phyloP scores from a whole-genome alignment of 30 jellyfish, hydroid and myxozoan species.

The Nemopilema nomurai region DNA sequence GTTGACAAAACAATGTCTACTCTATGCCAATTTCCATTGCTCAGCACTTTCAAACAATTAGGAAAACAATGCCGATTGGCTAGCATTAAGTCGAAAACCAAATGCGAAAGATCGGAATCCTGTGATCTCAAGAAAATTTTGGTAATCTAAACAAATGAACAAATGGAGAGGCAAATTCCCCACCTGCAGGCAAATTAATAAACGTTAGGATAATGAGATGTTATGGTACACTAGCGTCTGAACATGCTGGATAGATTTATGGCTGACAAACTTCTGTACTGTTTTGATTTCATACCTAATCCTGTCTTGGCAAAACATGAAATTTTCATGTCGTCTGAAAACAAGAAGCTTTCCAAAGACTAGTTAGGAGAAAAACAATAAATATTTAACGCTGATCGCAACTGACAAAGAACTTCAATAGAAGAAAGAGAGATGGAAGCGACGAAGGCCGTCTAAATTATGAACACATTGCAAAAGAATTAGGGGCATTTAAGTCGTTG shows the following conservation, averaged over 20 bases:
- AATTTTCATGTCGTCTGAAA: slow-evolving; percentile 3
- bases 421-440: not conserved
- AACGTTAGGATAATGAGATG: slow-evolving; percentile 22
- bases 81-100: not conserved
- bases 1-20: not conserved
- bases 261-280: not conserved
- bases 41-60: not conserved
- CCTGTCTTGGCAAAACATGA: slow-evolving; percentile 25
- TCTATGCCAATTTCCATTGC: not conserved
- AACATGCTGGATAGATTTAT: slow-evolving; percentile 6
- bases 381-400: not conserved
- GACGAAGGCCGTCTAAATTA: not conserved
- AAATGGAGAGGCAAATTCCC: slow-evolving; percentile 15
- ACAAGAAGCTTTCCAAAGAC: not conserved
- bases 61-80: not conserved
- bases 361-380: not conserved
- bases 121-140: slow-evolving; percentile 13
- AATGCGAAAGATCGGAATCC: not conserved
- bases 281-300: slow-evolving; percentile 28
- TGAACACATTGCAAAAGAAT: not conserved
- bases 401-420: not conserved
- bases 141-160: not conserved
- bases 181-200: slow-evolving; percentile 28
- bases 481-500: not conserved
- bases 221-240: slow-evolving; percentile 36